A percentile compares a stretch with the other conserved stretches of the same genome.
Evolutionary conservation across 2,113 vertebrate genomes (phyloP).

Genomic region (Petaurus breviceps): DNA sequence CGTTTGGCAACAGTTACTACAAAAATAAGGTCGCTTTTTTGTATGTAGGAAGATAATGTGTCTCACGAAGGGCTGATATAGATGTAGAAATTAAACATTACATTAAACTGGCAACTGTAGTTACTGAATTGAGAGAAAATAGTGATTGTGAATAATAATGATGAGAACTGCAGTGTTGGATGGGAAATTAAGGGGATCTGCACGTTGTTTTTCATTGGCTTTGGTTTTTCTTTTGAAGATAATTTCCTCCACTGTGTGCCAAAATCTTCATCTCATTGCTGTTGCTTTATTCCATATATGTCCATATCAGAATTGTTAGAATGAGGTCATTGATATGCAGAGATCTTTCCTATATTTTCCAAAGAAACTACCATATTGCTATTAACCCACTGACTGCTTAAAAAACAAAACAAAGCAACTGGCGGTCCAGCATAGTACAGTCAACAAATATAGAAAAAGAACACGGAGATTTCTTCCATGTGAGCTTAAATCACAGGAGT

Average conservation of each 20-base stretch:
- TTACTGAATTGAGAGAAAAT: background rate
- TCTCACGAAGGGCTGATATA: background rate
- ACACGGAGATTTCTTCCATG: background rate
- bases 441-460: constrained; percentile 3
- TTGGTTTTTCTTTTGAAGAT: background rate
- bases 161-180: background rate
- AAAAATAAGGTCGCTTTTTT: background rate
- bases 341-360: background rate
- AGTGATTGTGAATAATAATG: background rate
- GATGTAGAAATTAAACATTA: background rate
- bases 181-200: background rate
- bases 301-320: background rate
- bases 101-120: background rate
- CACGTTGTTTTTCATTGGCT: background rate
- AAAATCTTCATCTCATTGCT: background rate
- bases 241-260: background rate
- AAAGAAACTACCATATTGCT: background rate
- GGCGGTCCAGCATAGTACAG: background rate
- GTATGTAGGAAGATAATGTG: background rate
- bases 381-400: background rate
- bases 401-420: background rate
- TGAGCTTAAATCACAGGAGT: background rate
- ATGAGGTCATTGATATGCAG: background rate
- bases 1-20: background rate
- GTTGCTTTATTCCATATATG: background rate